Conservation (phyloP, 2,113 vertebrate species). For the Typhlomys cinereus region DNA sequence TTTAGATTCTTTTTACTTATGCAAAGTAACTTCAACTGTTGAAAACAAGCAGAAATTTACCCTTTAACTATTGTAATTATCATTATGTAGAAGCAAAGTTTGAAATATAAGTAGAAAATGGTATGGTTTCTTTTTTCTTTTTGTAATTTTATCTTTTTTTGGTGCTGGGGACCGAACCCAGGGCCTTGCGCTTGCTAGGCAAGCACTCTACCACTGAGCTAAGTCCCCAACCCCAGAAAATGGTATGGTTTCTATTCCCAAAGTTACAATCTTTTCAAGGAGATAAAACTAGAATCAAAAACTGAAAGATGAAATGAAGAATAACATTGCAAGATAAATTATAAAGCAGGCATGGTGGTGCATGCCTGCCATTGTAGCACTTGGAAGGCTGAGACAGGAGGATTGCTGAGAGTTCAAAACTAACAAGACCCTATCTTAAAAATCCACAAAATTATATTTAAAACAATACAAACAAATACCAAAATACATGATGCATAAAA, state of each 20-base stretch:
- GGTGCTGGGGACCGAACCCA: no score
- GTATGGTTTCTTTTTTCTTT: neutral
- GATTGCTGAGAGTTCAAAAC: neutral
- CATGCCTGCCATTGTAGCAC: no score
- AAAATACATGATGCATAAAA: neutral
- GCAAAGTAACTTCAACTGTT: neutral
- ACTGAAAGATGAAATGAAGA: neutral
- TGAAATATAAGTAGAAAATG: neutral
- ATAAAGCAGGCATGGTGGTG: neutral
- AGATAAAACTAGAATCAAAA: neutral
- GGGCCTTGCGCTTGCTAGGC: no score
- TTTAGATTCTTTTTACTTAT: neutral
- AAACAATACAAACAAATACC: neutral
- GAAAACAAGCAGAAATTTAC: conserved; percentile 18
- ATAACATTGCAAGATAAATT: neutral
- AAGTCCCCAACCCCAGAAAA: no score
- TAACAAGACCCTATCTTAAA: neutral
- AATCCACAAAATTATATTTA: neutral
- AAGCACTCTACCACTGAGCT: no score
- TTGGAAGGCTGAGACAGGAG: neutral
- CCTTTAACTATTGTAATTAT: neutral
- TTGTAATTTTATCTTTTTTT: no score
- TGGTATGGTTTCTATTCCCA: neutral
- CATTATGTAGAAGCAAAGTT: neutral
- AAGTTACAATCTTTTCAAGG: neutral